Conservation (phyloP, 2,113 vertebrate species). For the Pterocles burchelli region DNA sequence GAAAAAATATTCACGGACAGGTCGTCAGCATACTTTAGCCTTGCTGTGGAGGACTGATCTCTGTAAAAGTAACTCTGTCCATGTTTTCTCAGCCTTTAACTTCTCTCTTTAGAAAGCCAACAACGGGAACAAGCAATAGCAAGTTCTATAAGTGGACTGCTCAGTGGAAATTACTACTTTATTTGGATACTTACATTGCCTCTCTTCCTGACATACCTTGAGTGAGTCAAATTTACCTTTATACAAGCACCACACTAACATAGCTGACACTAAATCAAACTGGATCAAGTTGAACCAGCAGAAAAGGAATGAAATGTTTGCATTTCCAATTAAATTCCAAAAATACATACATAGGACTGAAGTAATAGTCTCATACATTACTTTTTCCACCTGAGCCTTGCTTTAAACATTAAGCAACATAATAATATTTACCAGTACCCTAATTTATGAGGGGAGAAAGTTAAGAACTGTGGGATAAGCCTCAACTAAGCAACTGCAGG, state of each 20-base stretch:
- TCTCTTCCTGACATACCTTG: background rate
- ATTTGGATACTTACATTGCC: background rate
- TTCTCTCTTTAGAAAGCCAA: background rate
- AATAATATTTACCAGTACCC: background rate
- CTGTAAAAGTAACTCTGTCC: background rate
- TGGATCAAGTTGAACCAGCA: background rate
- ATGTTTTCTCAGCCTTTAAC: background rate
- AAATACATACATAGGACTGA: background rate
- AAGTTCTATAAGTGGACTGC: background rate
- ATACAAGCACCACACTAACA: background rate
- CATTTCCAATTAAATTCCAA: background rate
- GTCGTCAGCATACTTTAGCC: background rate
- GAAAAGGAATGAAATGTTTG: background rate
- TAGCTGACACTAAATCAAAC: background rate
- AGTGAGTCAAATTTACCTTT: background rate
- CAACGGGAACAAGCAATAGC: background rate
- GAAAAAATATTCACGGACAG: background rate
- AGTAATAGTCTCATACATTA: background rate
- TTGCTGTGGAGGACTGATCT: background rate
- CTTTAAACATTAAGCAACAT: background rate
- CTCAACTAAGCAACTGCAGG: background rate
- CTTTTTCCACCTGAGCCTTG: background rate
- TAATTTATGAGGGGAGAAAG: background rate
- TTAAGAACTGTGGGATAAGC: background rate
- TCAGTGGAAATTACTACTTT: background rate